Base-by-base conservation (phyloP, 2,797 vertebrate species). In the Cyprinodon diabolis region DNA sequence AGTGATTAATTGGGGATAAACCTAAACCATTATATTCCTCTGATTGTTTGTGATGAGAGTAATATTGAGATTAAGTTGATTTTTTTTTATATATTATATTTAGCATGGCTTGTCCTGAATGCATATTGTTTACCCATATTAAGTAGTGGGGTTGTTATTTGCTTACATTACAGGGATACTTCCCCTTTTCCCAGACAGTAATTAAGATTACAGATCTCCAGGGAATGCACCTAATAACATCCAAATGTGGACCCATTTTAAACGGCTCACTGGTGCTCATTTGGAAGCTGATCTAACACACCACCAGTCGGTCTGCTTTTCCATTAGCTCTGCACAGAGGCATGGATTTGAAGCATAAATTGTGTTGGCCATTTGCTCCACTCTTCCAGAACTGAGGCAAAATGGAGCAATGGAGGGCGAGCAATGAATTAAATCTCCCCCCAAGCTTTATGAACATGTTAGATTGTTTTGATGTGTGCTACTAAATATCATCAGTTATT, bases 361-460 rank as follows among this genome's bases (percentile, higher is more conserved):
- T n/a, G 52, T 72, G 73, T 48, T 87, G 69, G 60, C 14, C n/a
- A 76, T 79, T 78, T 86, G 74, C 1, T 83, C 4, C 17, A 66
- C 52, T 78, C 35, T 67, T 75, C 48, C 69, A 74, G 49, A 69
- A 74, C 10, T 48, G 54, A 54, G 72, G 57, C 43, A 65, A 75
- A 76, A 77, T 72, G 25, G 56, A 78, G 84, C 60, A 82, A 7
- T 65, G 37, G 17, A 58, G 71, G 5, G 14, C 69, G 37, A 62
- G 19, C 52, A 48, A 12, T 76, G 25, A 54, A 66, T 72, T 51
- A 17, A 21, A 55, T 66, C n/a, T n/a, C 54, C n/a, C 69, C 11
- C 0, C 75, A n/a, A 80, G 56, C 23, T 73, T 65, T 69, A 30
- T 60, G 6, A 13, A 11, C 21, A 25, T 69, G 4, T 67, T 68